These are phyloP conservation scores for Ctenopoma kingsleyae DNA, from an alignment of 2,797 vertebrate species.

Conservation along the genomic window DNA sequence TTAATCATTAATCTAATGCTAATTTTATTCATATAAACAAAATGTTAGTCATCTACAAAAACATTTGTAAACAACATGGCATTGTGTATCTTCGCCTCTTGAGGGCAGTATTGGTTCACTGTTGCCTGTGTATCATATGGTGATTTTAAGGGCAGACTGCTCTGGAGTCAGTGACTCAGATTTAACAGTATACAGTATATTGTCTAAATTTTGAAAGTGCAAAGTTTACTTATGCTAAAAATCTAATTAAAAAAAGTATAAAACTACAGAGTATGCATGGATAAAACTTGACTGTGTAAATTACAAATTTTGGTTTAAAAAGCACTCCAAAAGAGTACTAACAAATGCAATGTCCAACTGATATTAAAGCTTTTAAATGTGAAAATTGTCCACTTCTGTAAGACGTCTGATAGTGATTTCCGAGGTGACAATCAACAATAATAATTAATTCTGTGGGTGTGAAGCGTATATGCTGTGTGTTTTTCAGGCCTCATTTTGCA, in stretches of 20 bases:
- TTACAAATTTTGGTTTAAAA: background rate
- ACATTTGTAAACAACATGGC: background rate
- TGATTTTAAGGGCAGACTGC: background rate
- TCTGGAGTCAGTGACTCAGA: background rate
- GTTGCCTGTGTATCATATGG: background rate
- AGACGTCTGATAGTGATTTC: background rate
- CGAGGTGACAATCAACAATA: background rate
- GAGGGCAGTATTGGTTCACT: conserved; percentile 27
- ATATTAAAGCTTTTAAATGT: background rate
- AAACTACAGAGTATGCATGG: too few species aligned
- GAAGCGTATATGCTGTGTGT: background rate
- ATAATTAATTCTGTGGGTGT: background rate
- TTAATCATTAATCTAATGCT: background rate
- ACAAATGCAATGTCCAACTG: background rate
- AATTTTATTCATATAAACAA: background rate
- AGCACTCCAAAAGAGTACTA: background rate
- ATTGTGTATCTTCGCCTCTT: conserved; percentile 12
- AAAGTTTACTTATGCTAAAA: background rate
- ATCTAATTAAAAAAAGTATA: background rate
- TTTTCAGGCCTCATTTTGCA: conserved; percentile 28
- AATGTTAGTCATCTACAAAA: background rate
- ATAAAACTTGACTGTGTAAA: background rate
- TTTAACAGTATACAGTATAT: too few species aligned
- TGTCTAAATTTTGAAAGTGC: background rate
- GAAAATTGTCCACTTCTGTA: accelerated